Percentiles rank a stretch among this genome's conserved stretches.
phyloP scores from a whole-genome alignment of 2,113 vertebrate species.

The Steatornis caripensis region DNA sequence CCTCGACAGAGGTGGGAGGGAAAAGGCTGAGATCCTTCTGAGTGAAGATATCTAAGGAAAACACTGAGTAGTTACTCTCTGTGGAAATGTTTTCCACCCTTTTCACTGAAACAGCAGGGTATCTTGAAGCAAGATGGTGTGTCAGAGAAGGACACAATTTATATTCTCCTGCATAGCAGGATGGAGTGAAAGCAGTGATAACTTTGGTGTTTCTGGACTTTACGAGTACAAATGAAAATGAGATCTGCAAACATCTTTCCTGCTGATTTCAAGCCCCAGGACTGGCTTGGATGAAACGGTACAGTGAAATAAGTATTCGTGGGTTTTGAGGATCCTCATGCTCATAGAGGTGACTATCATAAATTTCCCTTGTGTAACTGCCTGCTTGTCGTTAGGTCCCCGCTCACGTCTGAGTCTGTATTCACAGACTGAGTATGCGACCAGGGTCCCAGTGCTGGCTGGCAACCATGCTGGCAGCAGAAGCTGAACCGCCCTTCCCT shows the following conservation, averaged over 20 bases:
- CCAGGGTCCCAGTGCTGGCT: accelerated
- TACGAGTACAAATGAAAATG: background rate
- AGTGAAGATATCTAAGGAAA: background rate
- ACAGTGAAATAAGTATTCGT: background rate
- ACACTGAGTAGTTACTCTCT: background rate
- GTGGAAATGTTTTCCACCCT: background rate
- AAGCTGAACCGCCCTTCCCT: background rate
- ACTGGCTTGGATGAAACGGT: background rate
- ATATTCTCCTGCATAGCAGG: background rate
- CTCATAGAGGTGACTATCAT: background rate
- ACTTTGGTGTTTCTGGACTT: background rate
- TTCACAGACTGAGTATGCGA: background rate
- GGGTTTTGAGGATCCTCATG: background rate
- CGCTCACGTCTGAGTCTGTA: accelerated
- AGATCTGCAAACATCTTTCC: background rate
- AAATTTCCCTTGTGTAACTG: background rate
- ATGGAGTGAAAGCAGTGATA: background rate
- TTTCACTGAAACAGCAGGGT: background rate
- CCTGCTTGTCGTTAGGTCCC: background rate
- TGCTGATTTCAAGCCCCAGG: background rate
- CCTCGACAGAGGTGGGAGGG: background rate
- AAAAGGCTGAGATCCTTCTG: background rate
- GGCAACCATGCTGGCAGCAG: background rate
- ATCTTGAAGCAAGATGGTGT: background rate
- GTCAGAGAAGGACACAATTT: background rate